Evolutionary conservation across 1,140 invertebrate genomes (phyloP).

Genomic region (Conus betulinus): DNA sequence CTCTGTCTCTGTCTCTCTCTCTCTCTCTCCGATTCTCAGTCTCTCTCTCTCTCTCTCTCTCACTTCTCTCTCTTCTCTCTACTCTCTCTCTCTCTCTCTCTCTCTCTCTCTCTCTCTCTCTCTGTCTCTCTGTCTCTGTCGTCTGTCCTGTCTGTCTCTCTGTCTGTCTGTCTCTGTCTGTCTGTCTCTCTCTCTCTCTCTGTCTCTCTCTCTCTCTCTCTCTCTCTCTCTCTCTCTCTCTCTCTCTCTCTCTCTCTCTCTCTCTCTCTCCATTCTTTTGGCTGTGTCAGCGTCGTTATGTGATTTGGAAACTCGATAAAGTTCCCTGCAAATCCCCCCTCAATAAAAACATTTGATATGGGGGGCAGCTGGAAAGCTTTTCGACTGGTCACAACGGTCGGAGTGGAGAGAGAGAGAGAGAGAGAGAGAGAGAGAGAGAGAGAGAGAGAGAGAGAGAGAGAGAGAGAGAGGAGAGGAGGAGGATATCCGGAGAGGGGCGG

Average conservation of each 20-base stretch:
- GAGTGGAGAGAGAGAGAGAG: not conserved
- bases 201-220: conserved; percentile 28
- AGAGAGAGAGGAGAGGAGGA: not conserved
- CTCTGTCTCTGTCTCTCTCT: not conserved
- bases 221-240: not conserved
- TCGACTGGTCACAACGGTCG: no score
- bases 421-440: conserved; percentile 9
- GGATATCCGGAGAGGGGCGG: not conserved
- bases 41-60: no score
- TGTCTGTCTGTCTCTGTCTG: no score
- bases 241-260: conserved; percentile 24
- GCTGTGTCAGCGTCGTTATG: no score
- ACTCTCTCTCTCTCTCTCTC: not conserved
- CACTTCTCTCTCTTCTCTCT: no score
- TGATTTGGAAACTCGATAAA: no score
- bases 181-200: conserved; percentile 30
- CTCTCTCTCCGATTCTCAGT: not conserved
- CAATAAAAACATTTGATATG: no score
- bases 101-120: not conserved
- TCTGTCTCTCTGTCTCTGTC: no score
- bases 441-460: not conserved
- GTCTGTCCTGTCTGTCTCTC: no score
- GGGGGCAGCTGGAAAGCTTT: no score
- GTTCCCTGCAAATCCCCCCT: no score
- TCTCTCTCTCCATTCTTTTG: not conserved